phyloP scores from a whole-genome alignment of 2,113 vertebrate genomes.

The Gadus macrocephalus region DNA sequence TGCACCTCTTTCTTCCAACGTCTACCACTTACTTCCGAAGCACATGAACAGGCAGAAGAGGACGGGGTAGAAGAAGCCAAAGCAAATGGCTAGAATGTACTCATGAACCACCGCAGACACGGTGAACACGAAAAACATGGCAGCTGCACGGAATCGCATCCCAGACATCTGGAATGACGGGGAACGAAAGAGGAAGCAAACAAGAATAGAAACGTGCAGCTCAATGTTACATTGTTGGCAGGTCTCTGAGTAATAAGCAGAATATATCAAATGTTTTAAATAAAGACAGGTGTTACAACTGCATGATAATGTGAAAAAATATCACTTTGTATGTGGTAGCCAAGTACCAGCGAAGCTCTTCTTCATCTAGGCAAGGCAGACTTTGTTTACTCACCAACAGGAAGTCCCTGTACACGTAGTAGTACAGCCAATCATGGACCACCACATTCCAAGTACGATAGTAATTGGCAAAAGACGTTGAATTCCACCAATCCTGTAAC shows the following conservation, averaged over 20 bases:
- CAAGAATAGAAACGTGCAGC: not conserved
- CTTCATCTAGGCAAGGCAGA: too few relatives aligned
- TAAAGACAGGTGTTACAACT: too few relatives aligned
- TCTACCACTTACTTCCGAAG: constrained; percentile 87
- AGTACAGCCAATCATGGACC: constrained; percentile 87
- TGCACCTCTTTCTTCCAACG: not conserved
- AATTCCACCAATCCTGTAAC: constrained; percentile 91
- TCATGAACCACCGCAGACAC: constrained; percentile 90
- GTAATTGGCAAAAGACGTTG: constrained; percentile 85
- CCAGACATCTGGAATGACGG: constrained; percentile 77
- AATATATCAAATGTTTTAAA: too few relatives aligned
- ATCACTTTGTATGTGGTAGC: too few relatives aligned
- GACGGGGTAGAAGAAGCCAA: constrained; percentile 92
- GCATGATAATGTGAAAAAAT: too few relatives aligned
- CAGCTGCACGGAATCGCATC: constrained; percentile 80
- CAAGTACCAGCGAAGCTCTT: too few relatives aligned
- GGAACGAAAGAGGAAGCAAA: not conserved
- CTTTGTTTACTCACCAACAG: constrained; percentile 72
- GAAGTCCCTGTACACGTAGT: constrained; percentile 80
- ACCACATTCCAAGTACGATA: constrained; percentile 90
- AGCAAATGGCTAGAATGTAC: constrained; percentile 84
- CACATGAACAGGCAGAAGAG: constrained; percentile 91
- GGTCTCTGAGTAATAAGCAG: too few relatives aligned
- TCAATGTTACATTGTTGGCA: too few relatives aligned
- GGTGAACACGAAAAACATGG: constrained; percentile 88